Evolutionary conservation across 2,113 vertebrate genomes (phyloP).

Genomic region (Oreochromis tanganicae): DNA sequence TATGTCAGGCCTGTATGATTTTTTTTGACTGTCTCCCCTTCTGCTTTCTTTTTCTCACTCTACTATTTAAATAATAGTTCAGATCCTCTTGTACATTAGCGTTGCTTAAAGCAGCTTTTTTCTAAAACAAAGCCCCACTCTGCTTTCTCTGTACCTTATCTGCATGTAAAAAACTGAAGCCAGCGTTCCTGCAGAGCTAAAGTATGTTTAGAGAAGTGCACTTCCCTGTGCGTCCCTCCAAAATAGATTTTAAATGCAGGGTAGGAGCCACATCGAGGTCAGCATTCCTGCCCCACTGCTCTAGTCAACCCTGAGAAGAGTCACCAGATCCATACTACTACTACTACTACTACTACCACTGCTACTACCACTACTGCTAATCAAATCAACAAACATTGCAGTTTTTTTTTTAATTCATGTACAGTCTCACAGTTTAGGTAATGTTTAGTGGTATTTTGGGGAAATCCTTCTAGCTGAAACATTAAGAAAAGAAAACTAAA

Average conservation of each 20-base stretch:
- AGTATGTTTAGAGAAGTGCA: constrained; percentile 32
- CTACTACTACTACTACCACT: not conserved
- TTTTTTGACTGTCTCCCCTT: not conserved
- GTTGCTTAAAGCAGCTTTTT: not conserved
- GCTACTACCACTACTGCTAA: not conserved
- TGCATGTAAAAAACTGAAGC: not conserved
- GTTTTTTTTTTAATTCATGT: not conserved
- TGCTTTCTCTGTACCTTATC: not conserved
- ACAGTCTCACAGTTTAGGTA: not conserved
- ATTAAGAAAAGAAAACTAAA: not conserved
- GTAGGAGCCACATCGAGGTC: constrained; percentile 62
- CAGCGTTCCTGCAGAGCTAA: not conserved
- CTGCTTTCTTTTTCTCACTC: not conserved
- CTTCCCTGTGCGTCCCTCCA: constrained; percentile 37
- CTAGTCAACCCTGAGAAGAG: constrained; percentile 45
- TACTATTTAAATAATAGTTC: not conserved
- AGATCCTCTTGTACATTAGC: not conserved
- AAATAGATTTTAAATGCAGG: constrained; percentile 80
- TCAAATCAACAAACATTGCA: not conserved
- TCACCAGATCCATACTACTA: not conserved
- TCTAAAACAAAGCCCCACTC: not conserved
- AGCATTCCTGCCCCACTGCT: constrained; percentile 40
- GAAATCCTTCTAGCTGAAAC: not conserved
- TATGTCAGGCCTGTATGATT: not conserved
- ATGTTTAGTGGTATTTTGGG: not conserved